A percentile compares a stretch with the other conserved stretches of the same genome.
These are phyloP conservation scores for Poecilus cupreus DNA, from an alignment of 2,888 invertebrate genomes.

Conservation along the genomic window DNA sequence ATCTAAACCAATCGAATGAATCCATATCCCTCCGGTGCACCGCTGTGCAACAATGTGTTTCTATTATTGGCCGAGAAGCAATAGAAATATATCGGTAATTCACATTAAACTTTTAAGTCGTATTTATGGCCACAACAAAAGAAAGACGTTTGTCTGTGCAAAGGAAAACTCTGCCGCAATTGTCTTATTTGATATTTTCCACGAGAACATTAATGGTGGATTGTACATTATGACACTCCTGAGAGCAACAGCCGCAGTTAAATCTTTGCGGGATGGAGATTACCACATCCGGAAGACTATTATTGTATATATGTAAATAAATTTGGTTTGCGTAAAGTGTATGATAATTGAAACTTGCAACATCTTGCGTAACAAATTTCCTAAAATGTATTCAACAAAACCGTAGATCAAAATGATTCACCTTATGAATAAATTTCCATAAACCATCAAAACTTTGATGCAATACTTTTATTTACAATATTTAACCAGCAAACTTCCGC, in stretches of 20 bases:
- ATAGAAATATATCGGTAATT: conserved; percentile 23
- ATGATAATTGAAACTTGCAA: conserved; percentile 4
- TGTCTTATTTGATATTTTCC: too few species aligned
- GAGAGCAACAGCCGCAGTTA: too few species aligned
- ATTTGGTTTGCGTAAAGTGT: neutral
- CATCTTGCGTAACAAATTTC: conserved; percentile 5
- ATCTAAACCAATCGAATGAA: neutral
- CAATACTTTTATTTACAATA: conserved; percentile 31
- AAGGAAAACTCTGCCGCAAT: too few species aligned
- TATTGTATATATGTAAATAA: too few species aligned
- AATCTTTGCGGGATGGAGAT: too few species aligned
- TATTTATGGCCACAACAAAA: neutral
- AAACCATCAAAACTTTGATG: conserved; percentile 26
- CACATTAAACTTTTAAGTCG: neutral
- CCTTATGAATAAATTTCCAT: conserved; percentile 39
- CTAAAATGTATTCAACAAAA: conserved; percentile 18
- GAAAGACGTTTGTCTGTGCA: too few species aligned
- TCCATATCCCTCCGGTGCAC: neutral
- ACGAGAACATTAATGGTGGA: too few species aligned
- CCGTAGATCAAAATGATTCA: conserved; percentile 12
- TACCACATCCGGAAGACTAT: too few species aligned
- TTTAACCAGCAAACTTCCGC: neutral
- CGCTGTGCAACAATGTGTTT: conserved; percentile 16
- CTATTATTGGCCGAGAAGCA: neutral
- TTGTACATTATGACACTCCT: too few species aligned